Evolutionary conservation across 2,797 vertebrate species (phyloP).

Genomic region (Typhlichthys subterraneus): DNA sequence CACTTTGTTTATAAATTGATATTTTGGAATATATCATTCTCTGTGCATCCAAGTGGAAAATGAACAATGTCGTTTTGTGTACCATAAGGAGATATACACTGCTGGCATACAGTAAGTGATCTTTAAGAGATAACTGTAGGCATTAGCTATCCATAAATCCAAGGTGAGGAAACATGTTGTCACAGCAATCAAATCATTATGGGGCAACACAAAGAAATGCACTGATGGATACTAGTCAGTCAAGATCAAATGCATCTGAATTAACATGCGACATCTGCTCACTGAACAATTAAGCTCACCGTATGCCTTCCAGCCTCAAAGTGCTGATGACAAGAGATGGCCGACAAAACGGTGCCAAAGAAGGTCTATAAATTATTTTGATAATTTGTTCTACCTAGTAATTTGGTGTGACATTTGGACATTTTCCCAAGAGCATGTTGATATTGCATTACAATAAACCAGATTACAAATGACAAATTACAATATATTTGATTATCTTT

Average conservation of each 20-base stretch:
- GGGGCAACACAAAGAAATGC: conserved; percentile 60
- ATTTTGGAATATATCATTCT: conserved; percentile 32
- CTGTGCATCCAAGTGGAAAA: conserved; percentile 29
- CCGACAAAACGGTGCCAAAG: conserved; percentile 32
- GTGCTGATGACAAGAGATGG: conserved; percentile 27
- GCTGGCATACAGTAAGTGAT: conserved; percentile 49
- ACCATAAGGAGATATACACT: conserved; percentile 50
- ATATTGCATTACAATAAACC: background rate
- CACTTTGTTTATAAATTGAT: background rate
- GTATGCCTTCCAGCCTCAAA: conserved; percentile 52
- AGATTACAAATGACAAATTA: no score
- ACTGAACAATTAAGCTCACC: conserved; percentile 41
- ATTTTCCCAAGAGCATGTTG: conserved; percentile 3
- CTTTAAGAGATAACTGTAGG: conserved; percentile 59
- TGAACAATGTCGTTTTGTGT: conserved; percentile 28
- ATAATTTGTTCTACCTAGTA: background rate
- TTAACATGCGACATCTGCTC: conserved; percentile 72
- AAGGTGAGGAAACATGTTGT: conserved; percentile 52
- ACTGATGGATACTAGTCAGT: conserved; percentile 68
- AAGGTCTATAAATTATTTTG: conserved; percentile 21
- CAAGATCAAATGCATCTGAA: conserved; percentile 67
- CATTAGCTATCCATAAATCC: conserved; percentile 53
- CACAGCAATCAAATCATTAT: conserved; percentile 58
- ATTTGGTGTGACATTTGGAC: conserved; percentile 26
- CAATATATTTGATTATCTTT: conserved; percentile 28